A percentile compares a stretch with the other conserved stretches of the same genome.
phyloP scores from a whole-genome alignment of 2,113 vertebrate genomes.

The Hippocampus comes region DNA sequence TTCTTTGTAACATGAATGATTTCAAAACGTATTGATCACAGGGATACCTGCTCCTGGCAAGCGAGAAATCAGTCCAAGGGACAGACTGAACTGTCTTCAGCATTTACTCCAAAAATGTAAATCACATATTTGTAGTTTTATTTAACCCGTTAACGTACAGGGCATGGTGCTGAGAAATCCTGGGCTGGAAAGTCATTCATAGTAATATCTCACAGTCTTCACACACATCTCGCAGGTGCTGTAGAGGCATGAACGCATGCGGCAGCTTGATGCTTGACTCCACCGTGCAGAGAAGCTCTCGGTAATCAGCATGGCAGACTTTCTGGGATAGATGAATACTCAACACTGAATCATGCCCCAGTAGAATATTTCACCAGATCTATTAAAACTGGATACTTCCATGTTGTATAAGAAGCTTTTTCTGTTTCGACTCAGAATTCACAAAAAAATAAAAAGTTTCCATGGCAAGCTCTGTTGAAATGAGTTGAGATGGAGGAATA shows the following conservation, averaged over 20 bases:
- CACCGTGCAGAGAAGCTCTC: conserved; percentile 22
- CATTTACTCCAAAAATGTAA: background rate
- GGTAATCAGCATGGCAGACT: conserved; percentile 41
- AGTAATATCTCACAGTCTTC: background rate
- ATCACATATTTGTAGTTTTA: background rate
- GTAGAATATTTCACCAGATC: conserved; percentile 25
- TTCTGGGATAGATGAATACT: conserved; percentile 24
- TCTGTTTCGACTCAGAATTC: too few relatives aligned
- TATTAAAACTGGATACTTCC: conserved; percentile 18
- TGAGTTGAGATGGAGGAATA: too few relatives aligned
- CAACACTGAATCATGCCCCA: conserved; percentile 13
- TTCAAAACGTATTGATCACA: too few relatives aligned
- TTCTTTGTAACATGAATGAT: too few relatives aligned
- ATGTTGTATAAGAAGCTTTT: conserved; percentile 1
- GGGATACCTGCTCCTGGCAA: background rate
- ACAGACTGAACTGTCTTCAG: background rate
- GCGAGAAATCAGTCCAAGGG: background rate
- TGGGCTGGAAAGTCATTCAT: background rate
- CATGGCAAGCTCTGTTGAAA: too few relatives aligned
- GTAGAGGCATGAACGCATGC: conserved; percentile 17
- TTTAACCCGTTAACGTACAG: background rate
- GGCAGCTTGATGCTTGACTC: conserved; percentile 22
- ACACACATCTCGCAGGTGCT: conserved; percentile 1
- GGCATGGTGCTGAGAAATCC: background rate
- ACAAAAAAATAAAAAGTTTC: too few relatives aligned